Evolutionary conservation across 2,888 invertebrate genomes (phyloP), one percentile per base, ranked within the genome.

Genomic region (Drosophila engyochracea): DNA sequence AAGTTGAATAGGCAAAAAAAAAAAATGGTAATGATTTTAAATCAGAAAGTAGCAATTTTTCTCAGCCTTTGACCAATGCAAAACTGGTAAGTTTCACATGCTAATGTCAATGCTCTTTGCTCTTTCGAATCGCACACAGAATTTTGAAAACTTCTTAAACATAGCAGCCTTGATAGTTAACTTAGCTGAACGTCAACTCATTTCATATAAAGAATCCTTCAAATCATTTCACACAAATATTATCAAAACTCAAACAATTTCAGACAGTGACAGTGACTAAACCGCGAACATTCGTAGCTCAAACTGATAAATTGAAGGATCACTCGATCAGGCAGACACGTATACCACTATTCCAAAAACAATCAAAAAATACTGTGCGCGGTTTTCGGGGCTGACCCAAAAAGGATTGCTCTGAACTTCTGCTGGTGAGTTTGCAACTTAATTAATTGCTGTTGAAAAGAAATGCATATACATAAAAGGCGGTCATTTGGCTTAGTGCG

Each of bases 151-250:
- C 0, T 47, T 52, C 25, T 31, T 3, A 7, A 30, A 70, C 76
- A 30, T 30, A 77, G 77, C 65, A 79, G 41, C 49, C 70, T 10
- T 53, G 12, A 6, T 12, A 35, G n/a, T 31, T 22, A 22, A 19
- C 6, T 44, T 47, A 52, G n/a, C 19, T 63, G n/a, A 59, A 55
- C 52, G 47, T 59, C 70, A 79, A 28, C 12, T 64, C 52, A 79
- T 60, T 57, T 53, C 37, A 69, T 47, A 16, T 16, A 33, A 57
- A 3, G 10, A 63, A 63, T 28, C 53, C 51, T 54, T 19, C 22
- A 60, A 28, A 53, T 37, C 31, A 28, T 62, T 54, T 41, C 61
- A 59, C 65, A 75, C 47, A 66, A 44, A 74, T 74, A 65, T 62
- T 58, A 53, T 51, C 35, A 58, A 37, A 63, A 65, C 70, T 31